Evolutionary conservation across 1,140 invertebrate genomes (phyloP).

Genomic region (Trachymyrmex septentrionalis): DNA sequence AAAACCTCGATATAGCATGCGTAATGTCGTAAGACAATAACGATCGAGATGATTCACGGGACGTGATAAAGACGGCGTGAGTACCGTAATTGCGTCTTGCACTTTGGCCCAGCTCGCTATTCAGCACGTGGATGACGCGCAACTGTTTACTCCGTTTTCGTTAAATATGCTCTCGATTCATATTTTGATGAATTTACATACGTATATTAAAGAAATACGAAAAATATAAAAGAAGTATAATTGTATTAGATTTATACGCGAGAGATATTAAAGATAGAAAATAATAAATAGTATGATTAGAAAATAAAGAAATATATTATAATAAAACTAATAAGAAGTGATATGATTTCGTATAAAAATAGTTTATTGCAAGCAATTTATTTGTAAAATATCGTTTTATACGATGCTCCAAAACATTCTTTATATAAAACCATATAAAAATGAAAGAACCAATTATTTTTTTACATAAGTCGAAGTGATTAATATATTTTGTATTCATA

Average conservation of each 20-base stretch:
- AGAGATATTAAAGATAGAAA: neutral
- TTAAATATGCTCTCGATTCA: neutral
- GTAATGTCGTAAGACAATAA: constrained; percentile 77
- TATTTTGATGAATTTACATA: neutral
- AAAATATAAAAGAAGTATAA: neutral
- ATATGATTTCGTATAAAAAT: neutral
- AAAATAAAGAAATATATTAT: neutral
- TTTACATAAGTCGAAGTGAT: neutral
- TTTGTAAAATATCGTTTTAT: neutral
- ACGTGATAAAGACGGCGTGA: constrained; percentile 81
- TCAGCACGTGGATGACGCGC: constrained; percentile 25
- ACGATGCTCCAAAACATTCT: neutral
- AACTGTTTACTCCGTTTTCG: constrained; percentile 17
- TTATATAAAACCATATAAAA: neutral
- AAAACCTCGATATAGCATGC: constrained; percentile 77
- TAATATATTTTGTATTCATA: constrained; percentile 19
- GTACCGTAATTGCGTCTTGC: constrained; percentile 84
- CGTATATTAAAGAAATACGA: neutral
- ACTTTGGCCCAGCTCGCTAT: constrained; percentile 80
- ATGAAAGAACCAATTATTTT: neutral
- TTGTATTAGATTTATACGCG: neutral
- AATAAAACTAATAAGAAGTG: neutral
- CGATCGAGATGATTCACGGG: constrained; percentile 82
- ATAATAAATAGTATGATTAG: neutral
- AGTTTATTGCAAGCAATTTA: neutral